A percentile compares a stretch with the other conserved stretches of the same genome.
Evolutionary conservation across 2,888 invertebrate species (phyloP).

Genomic region (Hemicrepidius hirtus): DNA sequence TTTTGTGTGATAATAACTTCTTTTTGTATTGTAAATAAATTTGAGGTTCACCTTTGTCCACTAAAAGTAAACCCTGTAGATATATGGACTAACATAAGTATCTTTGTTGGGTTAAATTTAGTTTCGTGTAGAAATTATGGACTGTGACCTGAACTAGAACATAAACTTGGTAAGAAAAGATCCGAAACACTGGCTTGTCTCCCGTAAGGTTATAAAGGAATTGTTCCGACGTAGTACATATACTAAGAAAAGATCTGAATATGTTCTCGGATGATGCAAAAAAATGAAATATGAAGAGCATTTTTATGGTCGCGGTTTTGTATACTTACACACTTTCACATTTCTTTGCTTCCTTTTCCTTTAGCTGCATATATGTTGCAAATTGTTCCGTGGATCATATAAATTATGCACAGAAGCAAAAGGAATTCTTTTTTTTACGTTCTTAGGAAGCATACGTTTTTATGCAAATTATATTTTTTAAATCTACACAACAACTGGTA

Average conservation of each 20-base stretch:
- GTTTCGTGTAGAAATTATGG: constrained; percentile 8
- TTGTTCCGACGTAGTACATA: constrained; percentile 7
- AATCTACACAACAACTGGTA: too few species aligned
- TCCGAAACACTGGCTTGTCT: background rate
- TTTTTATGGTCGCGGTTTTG: constrained; percentile 22
- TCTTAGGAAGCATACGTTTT: too few species aligned
- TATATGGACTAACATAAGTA: background rate
- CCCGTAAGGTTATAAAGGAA: constrained; percentile 1
- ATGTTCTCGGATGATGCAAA: constrained; percentile 19
- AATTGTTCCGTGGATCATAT: too few species aligned
- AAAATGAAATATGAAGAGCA: constrained; percentile 29
- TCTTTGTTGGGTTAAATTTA: constrained; percentile 2
- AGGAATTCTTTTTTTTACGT: constrained; percentile 16
- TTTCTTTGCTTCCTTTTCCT: constrained; percentile 11
- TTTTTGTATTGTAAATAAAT: too few species aligned
- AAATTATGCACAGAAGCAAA: too few species aligned
- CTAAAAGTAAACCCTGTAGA: background rate
- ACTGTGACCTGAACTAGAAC: constrained; percentile 2
- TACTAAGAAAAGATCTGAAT: constrained; percentile 25
- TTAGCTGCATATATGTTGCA: constrained; percentile 15
- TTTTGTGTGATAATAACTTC: too few species aligned
- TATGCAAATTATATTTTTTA: too few species aligned
- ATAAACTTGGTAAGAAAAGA: background rate
- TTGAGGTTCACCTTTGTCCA: background rate
- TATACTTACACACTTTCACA: constrained; percentile 3